Base-by-base conservation (phyloP, 2,113 vertebrate genomes). In the Mugil cephalus region DNA sequence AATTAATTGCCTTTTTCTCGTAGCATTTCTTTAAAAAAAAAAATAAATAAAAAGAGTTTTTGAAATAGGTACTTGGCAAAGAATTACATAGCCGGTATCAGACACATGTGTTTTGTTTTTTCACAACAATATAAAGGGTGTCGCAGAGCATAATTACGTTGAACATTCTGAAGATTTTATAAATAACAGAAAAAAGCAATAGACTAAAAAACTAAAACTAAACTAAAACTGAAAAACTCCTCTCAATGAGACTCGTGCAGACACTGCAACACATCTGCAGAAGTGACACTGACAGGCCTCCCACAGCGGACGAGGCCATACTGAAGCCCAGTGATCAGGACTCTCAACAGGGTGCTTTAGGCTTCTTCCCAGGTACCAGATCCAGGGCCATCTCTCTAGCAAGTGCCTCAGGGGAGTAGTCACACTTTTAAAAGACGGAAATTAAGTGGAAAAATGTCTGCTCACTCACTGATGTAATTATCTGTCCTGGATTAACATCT, bases 401-500 rank as follows among this genome's bases (percentile, higher is more conserved):
- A 72, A 77, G 62, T 62, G 67, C 86, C 91, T 87, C 81, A 15
- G 70, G 90, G 91, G 92, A 91, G 82, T 66, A 91, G 89, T 91
- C 88, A 80, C 92, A 92, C 92, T 94, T 93, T 93, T 91, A 91
- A 93, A 91, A 92, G 91, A 91, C 76, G 67, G 87, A 92, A 94
- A 94, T 93, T 90, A 93, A 94, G 91, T 92, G 91, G 90, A 90
- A 93, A 93, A 94, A 94, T 92, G 92, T 94, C 93, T 92, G 91
- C 93, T 94, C 90, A 58, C 85, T 90, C 88, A 88, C 93, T 93
- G 89, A 94, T 94, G 92, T 93, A 94, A 94, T 94, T 93, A 94
- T 93, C 92, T 93, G 90, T 91, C 93, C 91, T 92, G 93, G 92
- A 93, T 94, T 93, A 94, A 92, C 93, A 94, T 94, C 94, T 94